Base-by-base conservation (phyloP, 2,888 invertebrate species). In the Melinaea menophilus region DNA sequence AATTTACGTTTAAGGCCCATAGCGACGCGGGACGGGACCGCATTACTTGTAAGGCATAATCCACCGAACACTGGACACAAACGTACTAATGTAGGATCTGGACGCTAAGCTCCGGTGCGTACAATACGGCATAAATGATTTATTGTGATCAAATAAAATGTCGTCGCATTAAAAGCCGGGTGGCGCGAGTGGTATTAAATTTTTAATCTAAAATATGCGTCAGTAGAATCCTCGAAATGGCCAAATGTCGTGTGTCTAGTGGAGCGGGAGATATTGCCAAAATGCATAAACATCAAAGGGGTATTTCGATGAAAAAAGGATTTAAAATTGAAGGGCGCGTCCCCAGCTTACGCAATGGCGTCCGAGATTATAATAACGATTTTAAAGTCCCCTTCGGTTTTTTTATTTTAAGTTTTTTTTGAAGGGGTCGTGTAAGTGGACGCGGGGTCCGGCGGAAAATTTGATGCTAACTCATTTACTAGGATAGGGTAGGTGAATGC, bases 291-390 rank as follows among this genome's bases (percentile, higher is more conserved):
- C 89, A 90, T 90, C 89, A 89, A 90, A 90, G 87, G 89, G 90
- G 80, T 89, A 88, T 85, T 88, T 83, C 80, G 84, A 81, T 68
- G 79, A 84, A 85, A 88, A 88, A 86, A 51, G 46, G 85, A 84
- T 87, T 88, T 86, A 86, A 89, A 87, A 85, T 86, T 84, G 88
- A 83, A 90, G 90, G 90, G 90, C 88, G 88, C 87, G 85, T 88
- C 88, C 88, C 88, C 80, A 81, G 69, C 74, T 73, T 77, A 74
- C 79, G 79, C 82, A 86, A 89, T 88, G 87, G 88, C 89, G 86
- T 85, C 88, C 90, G 85, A 90, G 89, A 89, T 90, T 90, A 90
- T 90, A 89, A 89, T 90, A 90, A 90, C 89, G 89, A 89, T 90
- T 90, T 89, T 89, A 85, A 87, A 82, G 84, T 85, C 83, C 86